Percentiles rank a stretch among this genome's conserved stretches.
phyloP scores from a whole-genome alignment of 2,113 vertebrate genomes.

The Cynopterus brachyotis region DNA sequence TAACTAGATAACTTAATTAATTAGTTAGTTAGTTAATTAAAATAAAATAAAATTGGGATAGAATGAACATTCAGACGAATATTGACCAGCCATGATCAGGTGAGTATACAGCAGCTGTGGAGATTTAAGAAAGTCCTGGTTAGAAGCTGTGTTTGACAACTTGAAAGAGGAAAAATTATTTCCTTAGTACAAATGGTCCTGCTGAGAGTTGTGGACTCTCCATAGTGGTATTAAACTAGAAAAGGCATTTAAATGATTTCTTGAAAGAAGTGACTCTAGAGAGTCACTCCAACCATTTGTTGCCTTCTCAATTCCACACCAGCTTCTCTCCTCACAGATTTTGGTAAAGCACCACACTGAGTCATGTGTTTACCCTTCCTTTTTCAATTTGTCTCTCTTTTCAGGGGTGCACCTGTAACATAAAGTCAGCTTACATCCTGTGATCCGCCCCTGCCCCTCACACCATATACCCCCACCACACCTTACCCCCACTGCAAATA shows the following conservation, averaged over 20 bases:
- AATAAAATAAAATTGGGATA: background rate
- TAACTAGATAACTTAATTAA: too few species aligned
- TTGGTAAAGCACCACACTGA: background rate
- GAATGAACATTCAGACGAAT: background rate
- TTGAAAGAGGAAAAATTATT: background rate
- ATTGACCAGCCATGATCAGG: background rate
- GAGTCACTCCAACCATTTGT: background rate
- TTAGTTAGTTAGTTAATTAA: too few species aligned
- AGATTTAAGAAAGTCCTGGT: background rate
- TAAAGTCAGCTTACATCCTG: background rate
- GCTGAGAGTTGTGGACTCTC: background rate
- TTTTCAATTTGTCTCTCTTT: background rate
- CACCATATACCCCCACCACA: too few species aligned
- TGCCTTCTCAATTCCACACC: background rate
- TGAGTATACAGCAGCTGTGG: too few species aligned
- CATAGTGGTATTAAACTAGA: rapidly evolving
- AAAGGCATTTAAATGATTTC: background rate
- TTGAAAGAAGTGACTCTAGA: background rate
- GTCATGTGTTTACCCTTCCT: background rate
- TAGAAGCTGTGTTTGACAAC: background rate
- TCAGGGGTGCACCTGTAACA: background rate
- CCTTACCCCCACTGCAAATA: too few species aligned
- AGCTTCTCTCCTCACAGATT: background rate
- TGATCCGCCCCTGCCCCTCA: background rate
- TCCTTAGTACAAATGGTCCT: background rate